Percentiles rank a stretch among this genome's conserved stretches.
phyloP scores from a whole-genome alignment of 2,888 invertebrate species.

The Cephus rjabovi region DNA sequence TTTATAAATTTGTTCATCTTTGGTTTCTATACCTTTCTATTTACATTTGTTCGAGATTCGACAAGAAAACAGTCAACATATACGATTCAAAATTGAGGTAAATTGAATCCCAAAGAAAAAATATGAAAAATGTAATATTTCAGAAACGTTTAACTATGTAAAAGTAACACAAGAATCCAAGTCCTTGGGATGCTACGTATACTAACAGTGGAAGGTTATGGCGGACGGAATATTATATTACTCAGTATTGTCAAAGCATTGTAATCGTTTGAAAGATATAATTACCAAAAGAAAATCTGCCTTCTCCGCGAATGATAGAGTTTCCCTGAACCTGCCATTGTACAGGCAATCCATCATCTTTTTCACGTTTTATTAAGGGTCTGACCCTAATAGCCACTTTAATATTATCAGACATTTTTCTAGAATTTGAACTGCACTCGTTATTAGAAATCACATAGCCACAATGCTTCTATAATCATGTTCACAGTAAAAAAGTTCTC shows the following conservation, averaged over 20 bases:
- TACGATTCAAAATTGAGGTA: not conserved
- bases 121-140: not conserved
- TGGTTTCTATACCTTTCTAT: not conserved
- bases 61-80: not conserved
- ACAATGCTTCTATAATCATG: not conserved
- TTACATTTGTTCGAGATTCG: not conserved
- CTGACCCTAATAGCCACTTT: constrained; percentile 83
- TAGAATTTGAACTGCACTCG: not conserved
- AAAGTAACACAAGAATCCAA: not conserved
- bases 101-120: not conserved
- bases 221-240: not conserved
- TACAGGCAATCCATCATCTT: constrained; percentile 69
- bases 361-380: constrained; percentile 76
- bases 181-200: not conserved
- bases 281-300: constrained; percentile 56
- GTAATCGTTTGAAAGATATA: not conserved
- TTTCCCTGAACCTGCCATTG: constrained; percentile 75
- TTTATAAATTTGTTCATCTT: not conserved
- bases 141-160: not conserved
- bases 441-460: not conserved
- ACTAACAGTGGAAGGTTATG: not conserved
- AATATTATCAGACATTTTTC: constrained; percentile 74
- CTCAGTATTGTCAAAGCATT: not conserved
- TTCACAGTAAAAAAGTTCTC: not conserved
- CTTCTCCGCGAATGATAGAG: constrained; percentile 67